Conservation (phyloP, 2,888 invertebrate species). For the Andrena bucephala region DNA sequence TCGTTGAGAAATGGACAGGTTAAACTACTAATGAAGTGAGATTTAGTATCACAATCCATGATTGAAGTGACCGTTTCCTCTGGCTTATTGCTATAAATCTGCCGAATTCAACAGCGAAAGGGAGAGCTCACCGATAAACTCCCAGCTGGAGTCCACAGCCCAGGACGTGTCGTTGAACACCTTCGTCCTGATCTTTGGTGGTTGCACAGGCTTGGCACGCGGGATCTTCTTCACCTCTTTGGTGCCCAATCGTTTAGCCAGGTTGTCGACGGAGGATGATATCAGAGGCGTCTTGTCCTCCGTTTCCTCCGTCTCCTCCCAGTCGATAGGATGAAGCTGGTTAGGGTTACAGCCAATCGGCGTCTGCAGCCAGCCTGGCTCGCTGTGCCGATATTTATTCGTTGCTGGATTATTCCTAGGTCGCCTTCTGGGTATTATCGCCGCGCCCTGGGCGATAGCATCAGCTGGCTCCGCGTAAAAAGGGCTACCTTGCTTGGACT, state of each 20-base stretch:
- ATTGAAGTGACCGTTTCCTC: no score
- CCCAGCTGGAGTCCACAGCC: slow-evolving; percentile 96
- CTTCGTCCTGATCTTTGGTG: slow-evolving; percentile 87
- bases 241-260: slow-evolving; percentile 83
- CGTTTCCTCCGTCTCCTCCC: slow-evolving; percentile 82
- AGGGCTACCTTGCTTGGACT: slow-evolving; percentile 91
- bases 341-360: slow-evolving; percentile 72
- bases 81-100: no score
- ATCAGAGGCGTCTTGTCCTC: slow-evolving; percentile 84
- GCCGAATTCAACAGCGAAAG: not conserved
- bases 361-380: slow-evolving; percentile 82
- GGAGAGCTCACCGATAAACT: slow-evolving; percentile 91
- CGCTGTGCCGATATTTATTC: slow-evolving; percentile 82
- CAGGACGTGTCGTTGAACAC: slow-evolving; percentile 87
- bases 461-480: slow-evolving; percentile 97
- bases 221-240: slow-evolving; percentile 86
- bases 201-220: slow-evolving; percentile 90
- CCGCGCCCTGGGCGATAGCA: slow-evolving; percentile 88
- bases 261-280: slow-evolving; percentile 90
- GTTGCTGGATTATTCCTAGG: slow-evolving; percentile 78
- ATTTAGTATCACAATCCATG: no score
- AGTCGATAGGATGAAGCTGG: slow-evolving; percentile 82
- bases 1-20: no score
- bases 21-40: no score
- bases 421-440: slow-evolving; percentile 77